Conservation (phyloP, 2,888 invertebrate species). For the Diarsia rubi region DNA sequence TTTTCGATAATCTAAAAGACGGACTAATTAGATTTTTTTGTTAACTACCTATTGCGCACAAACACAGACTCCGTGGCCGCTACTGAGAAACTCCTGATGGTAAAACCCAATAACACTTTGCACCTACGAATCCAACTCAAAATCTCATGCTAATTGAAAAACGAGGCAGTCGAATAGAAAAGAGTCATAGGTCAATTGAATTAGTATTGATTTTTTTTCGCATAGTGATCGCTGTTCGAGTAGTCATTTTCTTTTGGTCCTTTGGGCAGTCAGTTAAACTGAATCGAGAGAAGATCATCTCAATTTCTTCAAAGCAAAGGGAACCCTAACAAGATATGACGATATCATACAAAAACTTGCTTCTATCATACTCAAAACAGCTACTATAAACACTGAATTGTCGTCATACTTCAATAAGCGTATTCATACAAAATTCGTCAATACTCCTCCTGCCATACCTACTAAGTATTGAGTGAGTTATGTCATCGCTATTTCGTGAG, state of each 20-base stretch:
- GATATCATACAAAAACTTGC: conserved; percentile 18
- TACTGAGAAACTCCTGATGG: background rate
- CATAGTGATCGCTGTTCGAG: background rate
- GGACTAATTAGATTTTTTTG: too few species aligned
- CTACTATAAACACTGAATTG: conserved; percentile 15
- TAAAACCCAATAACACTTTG: background rate
- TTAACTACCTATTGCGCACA: too few species aligned
- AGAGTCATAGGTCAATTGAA: background rate
- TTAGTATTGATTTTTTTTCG: background rate
- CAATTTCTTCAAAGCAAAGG: background rate
- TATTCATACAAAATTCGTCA: conserved; percentile 38
- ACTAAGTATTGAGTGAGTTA: conserved; percentile 33
- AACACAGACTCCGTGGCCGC: background rate
- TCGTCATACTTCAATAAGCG: conserved; percentile 2
- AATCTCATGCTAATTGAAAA: background rate
- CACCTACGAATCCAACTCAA: background rate
- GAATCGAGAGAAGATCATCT: background rate
- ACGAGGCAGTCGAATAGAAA: background rate
- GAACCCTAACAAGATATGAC: background rate
- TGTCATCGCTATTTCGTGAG: conserved; percentile 56
- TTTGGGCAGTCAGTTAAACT: background rate
- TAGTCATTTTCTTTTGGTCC: background rate
- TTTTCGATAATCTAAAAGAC: too few species aligned
- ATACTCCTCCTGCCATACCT: conserved; percentile 10
- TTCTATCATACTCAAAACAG: background rate